phyloP scores from a whole-genome alignment of 2,888 invertebrate species.

The Lasioglossum malachurum region DNA sequence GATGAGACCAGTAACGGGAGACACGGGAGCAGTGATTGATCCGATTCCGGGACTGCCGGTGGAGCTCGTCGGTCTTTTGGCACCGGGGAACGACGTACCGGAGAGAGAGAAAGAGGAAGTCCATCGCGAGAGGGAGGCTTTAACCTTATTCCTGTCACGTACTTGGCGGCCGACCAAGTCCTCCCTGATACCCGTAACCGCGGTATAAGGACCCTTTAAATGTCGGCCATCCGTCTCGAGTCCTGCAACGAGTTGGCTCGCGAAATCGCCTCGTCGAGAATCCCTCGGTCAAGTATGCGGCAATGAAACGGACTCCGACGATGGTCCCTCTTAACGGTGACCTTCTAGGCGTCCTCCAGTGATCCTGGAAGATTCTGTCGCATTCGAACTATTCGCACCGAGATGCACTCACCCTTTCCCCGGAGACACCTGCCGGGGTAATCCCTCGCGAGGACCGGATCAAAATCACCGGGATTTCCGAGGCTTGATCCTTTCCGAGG shows the following conservation, averaged over 20 bases:
- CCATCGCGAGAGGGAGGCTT: constrained; percentile 54
- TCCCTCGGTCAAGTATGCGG: constrained; percentile 11
- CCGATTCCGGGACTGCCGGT: constrained; percentile 25
- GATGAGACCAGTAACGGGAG: neutral
- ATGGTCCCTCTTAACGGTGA: neutral
- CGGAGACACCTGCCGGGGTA: neutral
- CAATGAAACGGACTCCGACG: constrained; percentile 6
- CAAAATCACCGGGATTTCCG: neutral
- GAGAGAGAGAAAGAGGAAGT: constrained; percentile 35
- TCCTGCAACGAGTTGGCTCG: constrained; percentile 49
- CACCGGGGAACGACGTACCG: constrained; percentile 24
- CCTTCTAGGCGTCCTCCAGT: neutral
- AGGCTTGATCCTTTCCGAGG: neutral
- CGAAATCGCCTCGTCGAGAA: constrained; percentile 38
- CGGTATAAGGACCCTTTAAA: constrained; percentile 65
- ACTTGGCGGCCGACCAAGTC: constrained; percentile 69
- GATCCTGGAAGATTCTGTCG: neutral
- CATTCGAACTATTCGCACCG: neutral
- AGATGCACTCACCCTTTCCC: neutral
- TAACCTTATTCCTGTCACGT: constrained; percentile 74
- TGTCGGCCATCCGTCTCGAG: constrained; percentile 62
- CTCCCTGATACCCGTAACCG: constrained; percentile 60
- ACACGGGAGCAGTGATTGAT: constrained; percentile 16
- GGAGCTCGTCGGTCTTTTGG: constrained; percentile 58
- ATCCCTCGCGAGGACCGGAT: neutral